These are phyloP conservation scores for Fregetta grallaria DNA, from an alignment of 2,113 vertebrate genomes.

Conservation along the genomic window DNA sequence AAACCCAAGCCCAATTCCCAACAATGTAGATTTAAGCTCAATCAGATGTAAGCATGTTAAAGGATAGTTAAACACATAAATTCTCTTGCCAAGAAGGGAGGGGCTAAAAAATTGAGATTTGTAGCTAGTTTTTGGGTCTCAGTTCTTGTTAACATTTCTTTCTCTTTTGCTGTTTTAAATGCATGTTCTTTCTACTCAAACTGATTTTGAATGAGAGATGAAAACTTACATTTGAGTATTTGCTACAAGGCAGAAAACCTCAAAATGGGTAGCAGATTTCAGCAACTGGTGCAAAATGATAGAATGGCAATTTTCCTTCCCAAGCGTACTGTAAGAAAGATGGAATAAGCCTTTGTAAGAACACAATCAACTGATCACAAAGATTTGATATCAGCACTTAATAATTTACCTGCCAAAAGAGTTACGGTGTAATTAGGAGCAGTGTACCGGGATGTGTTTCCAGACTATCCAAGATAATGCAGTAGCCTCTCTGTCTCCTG, in stretches of 20 bases:
- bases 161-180: background rate
- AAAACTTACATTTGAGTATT: background rate
- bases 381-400: background rate
- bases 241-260: background rate
- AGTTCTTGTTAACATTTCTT: background rate
- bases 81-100: background rate
- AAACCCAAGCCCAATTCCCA: background rate
- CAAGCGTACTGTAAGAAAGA: background rate
- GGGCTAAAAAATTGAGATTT: background rate
- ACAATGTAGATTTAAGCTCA: background rate
- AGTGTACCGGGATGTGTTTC: background rate
- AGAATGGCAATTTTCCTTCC: background rate
- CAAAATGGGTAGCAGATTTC: background rate
- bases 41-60: background rate
- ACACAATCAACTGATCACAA: background rate
- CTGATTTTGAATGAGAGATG: background rate
- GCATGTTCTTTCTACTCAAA: background rate
- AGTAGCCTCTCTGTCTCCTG: background rate
- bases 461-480: background rate
- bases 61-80: background rate
- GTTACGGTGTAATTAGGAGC: background rate
- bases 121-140: background rate
- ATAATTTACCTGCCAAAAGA: slow-evolving; percentile 1
- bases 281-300: background rate
- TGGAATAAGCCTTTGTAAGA: background rate